Evolutionary conservation across 2,888 invertebrate species (phyloP).

Genomic region (Torymus aiolomorphi): DNA sequence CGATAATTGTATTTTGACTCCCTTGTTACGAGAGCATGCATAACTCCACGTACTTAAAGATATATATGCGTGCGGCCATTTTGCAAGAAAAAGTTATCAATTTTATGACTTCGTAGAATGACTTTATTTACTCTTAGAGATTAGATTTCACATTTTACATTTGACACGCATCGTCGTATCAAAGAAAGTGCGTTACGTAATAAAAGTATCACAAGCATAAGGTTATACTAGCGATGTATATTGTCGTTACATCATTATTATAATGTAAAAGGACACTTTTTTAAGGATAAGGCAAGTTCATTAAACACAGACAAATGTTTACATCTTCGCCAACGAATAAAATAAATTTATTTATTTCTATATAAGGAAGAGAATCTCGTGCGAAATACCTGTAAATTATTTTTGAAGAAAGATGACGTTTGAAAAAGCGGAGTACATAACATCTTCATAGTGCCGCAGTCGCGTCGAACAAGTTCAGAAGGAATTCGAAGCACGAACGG

Average conservation of each 20-base stretch:
- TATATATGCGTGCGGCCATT: background rate
- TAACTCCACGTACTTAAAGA: conserved; percentile 1
- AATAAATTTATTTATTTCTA: too few relatives aligned
- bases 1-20: background rate
- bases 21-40: background rate
- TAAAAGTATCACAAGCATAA: too few relatives aligned
- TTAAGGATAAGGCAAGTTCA: too few relatives aligned
- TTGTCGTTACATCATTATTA: too few relatives aligned
- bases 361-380: background rate
- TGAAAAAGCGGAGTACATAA: background rate
- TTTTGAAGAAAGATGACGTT: background rate
- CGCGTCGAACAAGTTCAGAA: background rate
- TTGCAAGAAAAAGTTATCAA: background rate
- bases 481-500: conserved; percentile 15
- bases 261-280: too few relatives aligned
- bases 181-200: too few relatives aligned
- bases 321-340: too few relatives aligned
- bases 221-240: too few relatives aligned
- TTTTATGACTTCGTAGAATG: background rate
- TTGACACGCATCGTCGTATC: background rate
- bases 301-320: too few relatives aligned
- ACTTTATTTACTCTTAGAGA: background rate
- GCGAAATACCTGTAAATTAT: background rate
- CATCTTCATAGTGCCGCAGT: too few relatives aligned
- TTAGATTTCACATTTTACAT: conserved; percentile 2